Evolutionary conservation across 2,888 invertebrate genomes (phyloP).

Genomic region (Ceramica pisi): DNA sequence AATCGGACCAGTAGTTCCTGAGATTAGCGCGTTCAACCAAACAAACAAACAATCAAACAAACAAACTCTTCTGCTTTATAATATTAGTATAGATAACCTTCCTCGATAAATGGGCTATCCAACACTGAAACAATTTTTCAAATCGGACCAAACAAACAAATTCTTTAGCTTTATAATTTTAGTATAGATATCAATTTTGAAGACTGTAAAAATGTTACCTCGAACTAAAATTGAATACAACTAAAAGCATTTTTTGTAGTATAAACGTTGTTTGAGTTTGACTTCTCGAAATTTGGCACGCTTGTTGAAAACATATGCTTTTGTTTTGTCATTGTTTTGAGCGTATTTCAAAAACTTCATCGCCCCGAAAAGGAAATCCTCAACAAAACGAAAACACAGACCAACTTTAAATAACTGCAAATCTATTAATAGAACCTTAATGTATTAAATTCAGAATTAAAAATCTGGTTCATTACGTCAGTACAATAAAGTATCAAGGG

Average conservation of each 20-base stretch:
- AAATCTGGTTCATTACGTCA: neutral
- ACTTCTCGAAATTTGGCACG: conserved; percentile 8
- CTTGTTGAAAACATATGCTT: conserved; percentile 19
- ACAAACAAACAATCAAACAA: too few species aligned
- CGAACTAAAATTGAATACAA: neutral
- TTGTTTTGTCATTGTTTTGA: conserved; percentile 33
- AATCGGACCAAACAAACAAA: too few species aligned
- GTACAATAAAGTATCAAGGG: conserved; percentile 35
- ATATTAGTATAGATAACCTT: too few species aligned
- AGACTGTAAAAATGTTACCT: neutral
- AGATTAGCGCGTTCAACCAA: too few species aligned
- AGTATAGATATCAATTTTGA: neutral
- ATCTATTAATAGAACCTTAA: neutral
- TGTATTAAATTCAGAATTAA: neutral
- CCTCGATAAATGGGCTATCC: too few species aligned
- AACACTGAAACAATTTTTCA: too few species aligned
- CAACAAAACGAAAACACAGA: neutral
- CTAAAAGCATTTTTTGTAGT: neutral
- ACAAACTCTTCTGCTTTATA: too few species aligned
- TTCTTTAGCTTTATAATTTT: too few species aligned
- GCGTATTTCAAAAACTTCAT: conserved; percentile 14
- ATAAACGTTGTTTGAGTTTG: neutral
- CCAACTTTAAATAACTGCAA: neutral
- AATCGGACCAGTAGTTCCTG: too few species aligned
- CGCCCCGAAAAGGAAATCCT: neutral